phyloP scores from a whole-genome alignment of 2,888 invertebrate species.

The Piscicola geometra region DNA sequence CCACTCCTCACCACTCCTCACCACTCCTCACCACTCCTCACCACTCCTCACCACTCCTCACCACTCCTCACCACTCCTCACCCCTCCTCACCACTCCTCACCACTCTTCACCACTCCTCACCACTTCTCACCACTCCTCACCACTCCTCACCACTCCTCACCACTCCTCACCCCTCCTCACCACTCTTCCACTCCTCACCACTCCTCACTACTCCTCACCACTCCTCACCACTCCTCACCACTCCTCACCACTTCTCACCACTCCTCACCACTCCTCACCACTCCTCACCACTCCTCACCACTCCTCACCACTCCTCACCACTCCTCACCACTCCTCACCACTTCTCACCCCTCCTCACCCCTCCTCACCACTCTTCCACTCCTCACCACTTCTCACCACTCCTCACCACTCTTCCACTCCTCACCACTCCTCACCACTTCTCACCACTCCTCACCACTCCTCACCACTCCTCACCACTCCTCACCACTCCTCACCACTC shows the following conservation, averaged over 20 bases:
- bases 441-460: conserved; percentile 10
- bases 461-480: conserved; percentile 7
- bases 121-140: conserved; percentile 2
- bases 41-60: conserved; percentile 10
- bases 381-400: background rate
- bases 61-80: conserved; percentile 10
- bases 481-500: conserved; percentile 10
- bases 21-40: conserved; percentile 13
- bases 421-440: conserved; percentile 10
- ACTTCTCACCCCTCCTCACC: background rate
- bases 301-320: conserved; percentile 13
- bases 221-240: conserved; percentile 10
- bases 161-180: background rate
- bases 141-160: background rate
- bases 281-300: conserved; percentile 11
- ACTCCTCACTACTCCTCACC: conserved; percentile 10
- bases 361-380: conserved; percentile 47
- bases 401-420: background rate
- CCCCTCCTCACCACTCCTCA: conserved; percentile 6
- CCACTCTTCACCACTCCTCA: no score
- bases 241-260: conserved; percentile 13
- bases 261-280: conserved; percentile 11
- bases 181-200: conserved; percentile 3
- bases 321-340: conserved; percentile 11
- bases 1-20: conserved; percentile 14